Percentiles rank a stretch among this genome's conserved stretches.
These are phyloP conservation scores for Mya arenaria DNA, from an alignment of 1,140 invertebrate genomes.

Conservation along the genomic window DNA sequence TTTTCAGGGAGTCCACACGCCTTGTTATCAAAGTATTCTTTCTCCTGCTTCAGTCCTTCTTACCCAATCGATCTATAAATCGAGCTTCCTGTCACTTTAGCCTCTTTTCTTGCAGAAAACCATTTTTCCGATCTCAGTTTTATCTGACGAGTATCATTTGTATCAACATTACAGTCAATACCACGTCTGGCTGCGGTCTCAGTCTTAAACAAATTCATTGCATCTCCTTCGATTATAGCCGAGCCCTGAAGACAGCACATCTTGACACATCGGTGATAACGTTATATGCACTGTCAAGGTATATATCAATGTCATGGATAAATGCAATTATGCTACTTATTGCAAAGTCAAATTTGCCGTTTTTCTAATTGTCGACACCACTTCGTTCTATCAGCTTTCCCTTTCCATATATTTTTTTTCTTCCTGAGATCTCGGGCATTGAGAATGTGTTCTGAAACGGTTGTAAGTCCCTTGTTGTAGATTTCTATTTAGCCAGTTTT, in stretches of 20 bases:
- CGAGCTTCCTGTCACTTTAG: not conserved
- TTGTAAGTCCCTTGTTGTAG: too few relatives aligned
- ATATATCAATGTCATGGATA: too few relatives aligned
- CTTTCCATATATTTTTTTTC: constrained; percentile 4
- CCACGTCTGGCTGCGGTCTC: too few relatives aligned
- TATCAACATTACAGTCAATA: too few relatives aligned
- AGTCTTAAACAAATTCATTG: too few relatives aligned
- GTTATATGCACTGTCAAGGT: too few relatives aligned
- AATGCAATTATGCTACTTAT: too few relatives aligned
- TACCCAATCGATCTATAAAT: not conserved
- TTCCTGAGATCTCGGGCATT: not conserved
- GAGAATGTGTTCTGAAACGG: not conserved
- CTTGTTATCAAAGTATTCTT: not conserved
- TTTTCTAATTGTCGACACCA: not conserved
- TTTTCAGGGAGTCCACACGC: not conserved
- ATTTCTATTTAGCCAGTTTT: too few relatives aligned
- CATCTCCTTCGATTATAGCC: too few relatives aligned
- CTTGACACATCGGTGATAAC: too few relatives aligned
- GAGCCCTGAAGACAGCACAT: too few relatives aligned
- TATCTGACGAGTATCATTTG: not conserved
- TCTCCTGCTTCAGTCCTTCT: not conserved
- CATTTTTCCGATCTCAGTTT: not conserved
- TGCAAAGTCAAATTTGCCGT: constrained; percentile 4
- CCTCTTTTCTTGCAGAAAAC: not conserved
- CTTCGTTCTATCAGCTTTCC: not conserved